Base-by-base conservation (phyloP, 2,113 vertebrate species). In the Hyaena hyaena region DNA sequence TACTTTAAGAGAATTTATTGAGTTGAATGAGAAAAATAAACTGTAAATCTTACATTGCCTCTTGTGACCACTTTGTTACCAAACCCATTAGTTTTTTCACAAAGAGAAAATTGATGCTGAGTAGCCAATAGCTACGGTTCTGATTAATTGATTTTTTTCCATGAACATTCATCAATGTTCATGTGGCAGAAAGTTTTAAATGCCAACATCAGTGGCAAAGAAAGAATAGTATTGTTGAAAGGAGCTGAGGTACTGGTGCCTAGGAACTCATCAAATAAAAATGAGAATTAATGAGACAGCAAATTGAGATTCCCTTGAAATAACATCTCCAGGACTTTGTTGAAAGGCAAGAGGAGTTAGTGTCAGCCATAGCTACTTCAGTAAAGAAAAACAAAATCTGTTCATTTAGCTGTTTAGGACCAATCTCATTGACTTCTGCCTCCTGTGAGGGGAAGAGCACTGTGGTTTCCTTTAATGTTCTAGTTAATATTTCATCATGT, bases 81-180 rank as follows among this genome's bases (percentile, higher is more conserved):
- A 91, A 97, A 73, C 2, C 6, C 28, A 82, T 91, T 95, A 58
- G 4, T 82, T 90, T 96, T 94, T 88, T 43, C 66, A 76, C 0
- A 35, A 84, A 80, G 24, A 81, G 39, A 94, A 96, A 88, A 90
- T 63, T 83, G 73, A 94, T 95, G n/a, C 15, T 82, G 33, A 66
- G 26, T 76, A 55, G 71, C 66, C 12, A 63, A 28, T 55, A 48
- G 39, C 45, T 77, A n/a, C 7, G n/a, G 12, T 23, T 68, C n/a
- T 65, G 73, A 84, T 97, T 53, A 92, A 90, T 4, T 90, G 68
- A 92, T 77, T 82, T 92, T 81, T 92, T 90, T 97, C 63, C 61
- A 50, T 68, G 39, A 92, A 1, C 21, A 96, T 80, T 89, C 45
- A 85, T 63, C 69, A 95, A 8, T 7, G 33, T 4, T 82, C 48